Evolutionary conservation across 2,113 vertebrate species (phyloP), one percentile per base, ranked within the genome.

Genomic region (Crypturellus undulatus): DNA sequence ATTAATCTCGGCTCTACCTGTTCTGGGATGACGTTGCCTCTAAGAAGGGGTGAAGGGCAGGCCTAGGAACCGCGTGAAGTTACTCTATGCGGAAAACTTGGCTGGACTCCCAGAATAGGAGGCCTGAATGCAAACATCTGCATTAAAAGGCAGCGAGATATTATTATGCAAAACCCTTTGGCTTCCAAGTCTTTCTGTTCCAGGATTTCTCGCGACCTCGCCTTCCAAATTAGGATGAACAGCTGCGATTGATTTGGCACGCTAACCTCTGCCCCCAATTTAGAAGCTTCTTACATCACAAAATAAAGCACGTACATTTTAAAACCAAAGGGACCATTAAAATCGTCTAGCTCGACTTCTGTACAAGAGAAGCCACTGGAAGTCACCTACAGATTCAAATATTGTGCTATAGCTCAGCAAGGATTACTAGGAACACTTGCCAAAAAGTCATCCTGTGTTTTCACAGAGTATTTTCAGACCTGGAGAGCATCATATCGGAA

Each of bases 181-280:
- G 56, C 58, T 87, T 84, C 54, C 67, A 73, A 63, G 25, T 36
- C 34, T 43, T 80, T 51, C 65, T 84, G 32, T 84, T 83, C 78
- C 78, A 67, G 78, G 58, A 36, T 43, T 85, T 84, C 17, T 11
- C 69, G 75, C 75, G 60, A 65, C 59, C 34, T 81, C 56, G 26
- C 60, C 76, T 70, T 75, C 71, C 67, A 75, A 93, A 92, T 38
- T 5, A 87, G 75, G 67, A 47, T 22, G 87, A 92, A 64, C 84
- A 92, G 89, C 89, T 95, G 92, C 18, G 3, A 81, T 16, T n/a
- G 22, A 52, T 91, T 93, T 79, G 76, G 73, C 65, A 64, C 59
- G 22, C 70, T 91, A 75, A 84, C 65, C 56, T 77, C 87, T 93
- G 87, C 68, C 81, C 92, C 68, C 65, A 24, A 54, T 86, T 87